Base-by-base conservation (phyloP, 1,140 invertebrate species). In the Bombus pascuorum region DNA sequence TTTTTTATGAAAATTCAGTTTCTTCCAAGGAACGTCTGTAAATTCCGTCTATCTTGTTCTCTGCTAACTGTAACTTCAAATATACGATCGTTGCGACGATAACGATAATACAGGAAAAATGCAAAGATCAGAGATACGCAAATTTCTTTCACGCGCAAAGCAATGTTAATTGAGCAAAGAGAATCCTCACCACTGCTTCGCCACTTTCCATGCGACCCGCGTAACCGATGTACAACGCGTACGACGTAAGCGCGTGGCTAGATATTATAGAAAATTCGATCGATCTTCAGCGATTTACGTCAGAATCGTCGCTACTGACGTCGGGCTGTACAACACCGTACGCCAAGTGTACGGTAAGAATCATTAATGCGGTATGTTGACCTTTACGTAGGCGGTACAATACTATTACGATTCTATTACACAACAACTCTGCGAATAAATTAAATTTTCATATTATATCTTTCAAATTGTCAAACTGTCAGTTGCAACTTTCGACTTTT, bases 241-340 rank as follows among this genome's bases (percentile, higher is more conserved):
- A 37, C 62, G 25, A 22, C 37, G 25, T 70, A 59, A 62, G 13
- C 42, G 75, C 39, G 53, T 44, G 62, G 79, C 59, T 74, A 37
- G 25, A 80, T 10, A 22, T 53, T 22, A 28, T 44, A 79, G 44
- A 57, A 25, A 65, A n/a, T 37, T 44, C 34, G 37, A 70, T 70
- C 32, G 47, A 79, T 59, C 32, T 68, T 79, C 25, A 34, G 68
- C 53, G 44, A 85, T 75, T 34, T 74, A 57, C 68, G 83, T 85
- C n/a, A 68, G 70, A 85, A 37, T 85, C 84, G 84, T 85, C 83
- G 83, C n/a, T 75, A 47, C 37, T 81, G 57, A 81, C 78, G 70
- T 85, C 78, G 84, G 39, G 83, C 68, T 71, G 79, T 81, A 74
- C 70, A 68, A 84, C 28, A 34, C 77, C 77, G 78, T 85, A 75